These are phyloP conservation scores for Phoxinus dragarum DNA, from an alignment of 2,797 vertebrate genomes.

Conservation along the genomic window DNA sequence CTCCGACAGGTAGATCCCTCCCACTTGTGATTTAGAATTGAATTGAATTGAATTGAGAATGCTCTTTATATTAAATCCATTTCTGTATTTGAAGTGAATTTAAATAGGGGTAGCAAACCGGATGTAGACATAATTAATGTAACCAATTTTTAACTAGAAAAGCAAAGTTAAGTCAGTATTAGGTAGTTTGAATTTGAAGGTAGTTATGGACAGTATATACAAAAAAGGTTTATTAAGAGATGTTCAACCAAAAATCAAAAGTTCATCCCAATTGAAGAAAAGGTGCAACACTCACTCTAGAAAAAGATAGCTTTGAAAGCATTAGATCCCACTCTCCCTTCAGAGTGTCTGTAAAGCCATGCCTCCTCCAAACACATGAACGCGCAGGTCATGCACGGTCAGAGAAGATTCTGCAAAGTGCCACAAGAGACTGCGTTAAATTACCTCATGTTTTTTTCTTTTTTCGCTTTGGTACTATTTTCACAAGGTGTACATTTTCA, in stretches of 20 bases:
- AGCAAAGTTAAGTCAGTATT: background rate
- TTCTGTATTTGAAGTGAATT: background rate
- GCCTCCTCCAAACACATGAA: background rate
- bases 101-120: background rate
- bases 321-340: background rate
- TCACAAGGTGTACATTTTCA: too few relatives aligned
- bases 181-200: background rate
- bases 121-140: background rate
- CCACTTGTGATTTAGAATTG: background rate
- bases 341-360: background rate
- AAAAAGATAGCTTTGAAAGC: background rate
- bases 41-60: constrained; percentile 2
- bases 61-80: background rate
- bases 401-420: background rate
- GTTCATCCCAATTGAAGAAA: background rate
- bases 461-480: too few relatives aligned
- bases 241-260: background rate
- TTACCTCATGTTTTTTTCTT: background rate
- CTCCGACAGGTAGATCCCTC: constrained; percentile 83
- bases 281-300: background rate
- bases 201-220: background rate
- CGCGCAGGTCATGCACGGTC: too few relatives aligned
- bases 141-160: background rate
- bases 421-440: background rate
- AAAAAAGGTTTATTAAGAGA: background rate